Evolutionary conservation across 92 coral and sea anemone species (phyloP).

Genomic region (Metridium senile): DNA sequence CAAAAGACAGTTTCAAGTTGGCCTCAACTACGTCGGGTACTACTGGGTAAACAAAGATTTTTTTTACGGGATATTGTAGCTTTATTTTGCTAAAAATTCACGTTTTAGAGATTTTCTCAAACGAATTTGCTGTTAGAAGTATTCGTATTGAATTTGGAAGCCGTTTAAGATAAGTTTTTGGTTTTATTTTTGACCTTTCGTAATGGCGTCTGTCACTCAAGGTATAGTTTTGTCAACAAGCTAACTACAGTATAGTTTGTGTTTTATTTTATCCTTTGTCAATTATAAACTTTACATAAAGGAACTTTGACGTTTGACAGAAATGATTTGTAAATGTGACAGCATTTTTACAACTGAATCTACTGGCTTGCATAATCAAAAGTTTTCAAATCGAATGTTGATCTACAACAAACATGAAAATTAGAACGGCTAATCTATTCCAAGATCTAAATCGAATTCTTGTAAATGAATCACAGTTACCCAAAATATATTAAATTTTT

Average conservation of each 20-base stretch:
- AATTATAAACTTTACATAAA: conserved; percentile 2
- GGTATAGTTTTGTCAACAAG: conserved; percentile 2
- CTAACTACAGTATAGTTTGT: not conserved
- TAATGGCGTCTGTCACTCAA: conserved; percentile 7
- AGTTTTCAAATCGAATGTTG: too few relatives aligned
- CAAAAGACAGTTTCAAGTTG: not conserved
- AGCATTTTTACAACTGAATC: not conserved
- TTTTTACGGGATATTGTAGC: not conserved
- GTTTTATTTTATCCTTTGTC: conserved; percentile 4
- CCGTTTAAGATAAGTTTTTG: not conserved
- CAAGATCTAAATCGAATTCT: too few relatives aligned
- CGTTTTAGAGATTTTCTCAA: not conserved
- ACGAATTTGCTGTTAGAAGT: not conserved
- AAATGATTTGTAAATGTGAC: not conserved
- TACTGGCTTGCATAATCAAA: not conserved
- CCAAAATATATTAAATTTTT: too few relatives aligned
- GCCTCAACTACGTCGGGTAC: not conserved
- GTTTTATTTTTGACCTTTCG: not conserved
- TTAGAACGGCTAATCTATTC: too few relatives aligned
- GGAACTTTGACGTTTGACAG: not conserved
- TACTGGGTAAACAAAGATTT: not conserved
- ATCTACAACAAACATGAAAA: too few relatives aligned
- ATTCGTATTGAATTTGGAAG: not conserved
- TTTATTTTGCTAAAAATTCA: not conserved
- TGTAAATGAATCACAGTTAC: too few relatives aligned